Evolutionary conservation across 2,113 vertebrate species (phyloP), one percentile per base, ranked within the genome.

Genomic region (Micromys minutus): DNA sequence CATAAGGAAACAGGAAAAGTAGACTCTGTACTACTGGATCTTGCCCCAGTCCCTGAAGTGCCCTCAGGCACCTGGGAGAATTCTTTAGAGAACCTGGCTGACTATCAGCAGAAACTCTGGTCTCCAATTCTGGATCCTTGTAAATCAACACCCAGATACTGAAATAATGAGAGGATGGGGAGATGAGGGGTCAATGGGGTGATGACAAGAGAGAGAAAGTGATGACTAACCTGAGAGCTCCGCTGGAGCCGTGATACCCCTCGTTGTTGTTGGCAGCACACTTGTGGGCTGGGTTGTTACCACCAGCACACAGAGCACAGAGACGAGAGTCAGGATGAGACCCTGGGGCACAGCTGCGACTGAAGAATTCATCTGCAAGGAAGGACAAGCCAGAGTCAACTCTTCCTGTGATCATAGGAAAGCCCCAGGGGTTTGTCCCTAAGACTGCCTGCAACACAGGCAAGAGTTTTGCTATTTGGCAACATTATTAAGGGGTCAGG

Each of bases 301-400:
- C 92, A 0, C 99, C 99, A 5, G n/a, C 55, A 90, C 99, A 99
- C 83, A 99, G 97, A 1, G 87, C 1, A 88, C 99, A 99, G 77
- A 99, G 99, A 0, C 88, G 77, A 50, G 99, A 99, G 7, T 0
- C 9, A 0, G 65, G 63, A 3, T 98, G 92, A 80, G 99, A 97
- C 2, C 99, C 99, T 0, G 99, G 99, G 93, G 99, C 99, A 89
- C 99, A 99, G 97, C 99, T 98, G 47, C 95, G 11, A 3, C 75
- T 97, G 98, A 99, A 99, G 98, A 98, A 98, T n/a, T 97, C 96
- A 55, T 97, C 98, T 98, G 96, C 10, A 19, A 22, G 76, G 72
- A 92, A 92, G 3, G 50, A 97, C 0, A 81, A 80, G 42, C 0
- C 52, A n/a, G 55, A 63, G 83, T 95, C 80, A 93, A 87, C 24